These are phyloP conservation scores for Sepiola atlantica DNA, from an alignment of 2,888 invertebrate genomes.

Conservation along the genomic window DNA sequence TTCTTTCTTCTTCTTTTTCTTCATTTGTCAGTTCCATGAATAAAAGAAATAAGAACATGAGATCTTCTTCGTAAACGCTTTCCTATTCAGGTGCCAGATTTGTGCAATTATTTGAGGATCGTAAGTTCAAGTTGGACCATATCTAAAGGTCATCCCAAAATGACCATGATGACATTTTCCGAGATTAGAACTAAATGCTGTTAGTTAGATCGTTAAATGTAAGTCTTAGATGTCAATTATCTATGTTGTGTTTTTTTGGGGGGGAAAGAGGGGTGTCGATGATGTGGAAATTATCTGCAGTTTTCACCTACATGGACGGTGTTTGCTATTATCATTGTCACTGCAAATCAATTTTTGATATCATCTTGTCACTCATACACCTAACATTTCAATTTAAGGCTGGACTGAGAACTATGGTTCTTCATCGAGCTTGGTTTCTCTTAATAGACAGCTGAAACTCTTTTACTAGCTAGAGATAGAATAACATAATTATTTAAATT, in stretches of 20 bases:
- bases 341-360: not conserved
- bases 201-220: not conserved
- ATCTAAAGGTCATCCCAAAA: not conserved
- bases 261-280: too few species aligned
- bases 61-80: not conserved
- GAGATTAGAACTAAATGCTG: not conserved
- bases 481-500: not conserved
- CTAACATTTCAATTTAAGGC: not conserved
- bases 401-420: not conserved
- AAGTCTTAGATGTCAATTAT: not conserved
- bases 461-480: not conserved
- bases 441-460: not conserved
- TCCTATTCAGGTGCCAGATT: not conserved
- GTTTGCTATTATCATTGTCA: not conserved
- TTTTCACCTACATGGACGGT: not conserved
- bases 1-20: not conserved
- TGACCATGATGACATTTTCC: not conserved
- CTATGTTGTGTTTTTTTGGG: not conserved
- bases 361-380: not conserved
- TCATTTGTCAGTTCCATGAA: not conserved
- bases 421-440: not conserved
- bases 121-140: not conserved
- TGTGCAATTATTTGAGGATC: not conserved
- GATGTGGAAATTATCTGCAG: slow-evolving; percentile 6
- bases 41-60: not conserved